Base-by-base conservation (phyloP, 2,113 vertebrate genomes). In the Cricetomys ansorgei region DNA sequence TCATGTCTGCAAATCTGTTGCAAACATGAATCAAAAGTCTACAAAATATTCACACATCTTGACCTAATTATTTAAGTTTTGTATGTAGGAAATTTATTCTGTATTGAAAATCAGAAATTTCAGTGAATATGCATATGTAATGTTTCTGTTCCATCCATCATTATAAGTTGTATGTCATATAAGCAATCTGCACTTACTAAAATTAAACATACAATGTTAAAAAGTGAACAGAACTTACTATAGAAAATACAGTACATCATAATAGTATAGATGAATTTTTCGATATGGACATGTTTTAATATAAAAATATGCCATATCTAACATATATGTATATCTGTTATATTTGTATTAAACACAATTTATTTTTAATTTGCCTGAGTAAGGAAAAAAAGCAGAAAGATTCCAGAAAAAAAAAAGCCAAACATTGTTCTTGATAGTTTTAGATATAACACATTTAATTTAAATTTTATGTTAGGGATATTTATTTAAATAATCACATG, bases 31-130 rank as follows among this genome's bases (percentile, higher is more conserved):
- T 91, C 37, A 91, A 86, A 76, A 83, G 40, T 43, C n/a, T 86
- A 70, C 8, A 72, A 94, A 89, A 64, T 87, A 5, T 45, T 94
- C 57, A 3, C 76, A 16, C 1, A 94, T 67, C 23, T 91, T 91
- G 53, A 93, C 43, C 13, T 64, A 59, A 27, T 77, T 40, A 89
- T 94, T 94, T 4, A 87, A 79, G 75, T 94, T 95, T 15, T 64
- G 4, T 45, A 53, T 19, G 10, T 79, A 72, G 57, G 25, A 87
- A 67, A n/a, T 53, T 62, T 77, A 43, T 69, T 31, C 19, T 77
- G 17, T 62, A 13, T 12, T 59, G 5, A 86, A 91, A 94, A 72
- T 81, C 5, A 67, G 53, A 91, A n/a, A 69, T 92, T 76, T 40
- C 59, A 55, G 31, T 73, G 45, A 91, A 57, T 72, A 83, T 69